A percentile compares a stretch with the other conserved stretches of the same genome.
Evolutionary conservation across 1,140 invertebrate species (phyloP).

Genomic region (Aculops lycopersici): DNA sequence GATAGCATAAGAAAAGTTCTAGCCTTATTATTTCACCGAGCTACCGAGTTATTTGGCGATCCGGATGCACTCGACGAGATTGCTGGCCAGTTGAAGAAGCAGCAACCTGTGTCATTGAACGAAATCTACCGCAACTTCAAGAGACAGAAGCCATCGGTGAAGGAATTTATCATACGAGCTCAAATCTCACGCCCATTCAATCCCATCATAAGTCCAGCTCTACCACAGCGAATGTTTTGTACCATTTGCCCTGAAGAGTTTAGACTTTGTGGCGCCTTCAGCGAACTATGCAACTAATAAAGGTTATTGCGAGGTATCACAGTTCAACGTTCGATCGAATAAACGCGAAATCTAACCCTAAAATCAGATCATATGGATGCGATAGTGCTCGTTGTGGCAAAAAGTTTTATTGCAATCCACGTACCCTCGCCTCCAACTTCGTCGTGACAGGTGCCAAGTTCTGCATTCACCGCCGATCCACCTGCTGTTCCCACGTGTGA

Average conservation of each 20-base stretch:
- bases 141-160: conserved; percentile 2
- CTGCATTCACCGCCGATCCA: no score
- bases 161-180: conserved; percentile 31
- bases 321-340: no score
- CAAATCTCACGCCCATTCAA: conserved; percentile 26
- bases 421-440: no score
- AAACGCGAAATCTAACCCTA: no score
- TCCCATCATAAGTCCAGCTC: conserved; percentile 14
- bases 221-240: conserved; percentile 29
- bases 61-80: neutral
- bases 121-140: neutral
- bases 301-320: no score
- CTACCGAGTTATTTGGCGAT: neutral
- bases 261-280: conserved; percentile 31
- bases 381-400: no score
- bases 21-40: neutral
- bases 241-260: conserved; percentile 27
- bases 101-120: no score
- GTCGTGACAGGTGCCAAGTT: no score
- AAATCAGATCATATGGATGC: no score
- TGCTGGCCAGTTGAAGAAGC: no score
- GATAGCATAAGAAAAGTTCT: neutral
- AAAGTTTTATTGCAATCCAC: no score
- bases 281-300: conserved; percentile 20
- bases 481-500: no score